Evolutionary conservation across 2,113 vertebrate genomes (phyloP), one percentile per base, ranked within the genome.

Genomic region (Melanocharis versteri): DNA sequence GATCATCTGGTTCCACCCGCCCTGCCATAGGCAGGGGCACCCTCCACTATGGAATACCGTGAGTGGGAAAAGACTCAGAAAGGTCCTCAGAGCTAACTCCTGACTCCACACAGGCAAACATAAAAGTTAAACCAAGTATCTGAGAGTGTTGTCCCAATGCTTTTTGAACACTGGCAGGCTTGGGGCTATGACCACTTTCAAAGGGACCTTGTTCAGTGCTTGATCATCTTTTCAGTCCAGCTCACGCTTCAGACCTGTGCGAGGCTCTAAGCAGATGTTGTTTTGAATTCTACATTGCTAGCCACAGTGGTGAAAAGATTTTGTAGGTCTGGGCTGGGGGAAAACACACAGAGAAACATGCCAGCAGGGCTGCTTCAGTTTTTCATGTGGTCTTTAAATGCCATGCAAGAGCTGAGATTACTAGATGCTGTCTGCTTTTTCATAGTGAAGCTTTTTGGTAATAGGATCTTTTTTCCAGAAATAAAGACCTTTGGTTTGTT

Each of bases 1-100:
- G 22, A 48, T 77, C 40, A 62, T 6, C 21, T 54, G 48, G 10
- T 76, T 90, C 47, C 39, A 76, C 2, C 30, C 10, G 22, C 56
- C 28, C 22, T 54, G 40, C 47, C 40, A 27, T 5, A 53, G 47
- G 15, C 30, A 56, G 40, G 7, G 26, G 8, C 35, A 48, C 15
- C 7, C 70, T 69, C 47, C 26, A 13, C 47, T 27, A 0, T 16
- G 31, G 54, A 75, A 35, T 7, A 54, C 35, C 1, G 0, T 76
- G 70, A 13, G 8, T 13, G 21, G 21, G 47, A 69, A 54, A 22
- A 35, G 17, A 15, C 30, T 69, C 31, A 62, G 13, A 2, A 62
- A 33, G 27, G 28, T 47, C 72, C 62, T 37, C 33, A 64, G 64
- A 62, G 54, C 44, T 35, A 42, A 42, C 13, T 50, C 48, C 30